A percentile compares a stretch with the other conserved stretches of the same genome.
Evolutionary conservation across 2,113 vertebrate genomes (phyloP).

Genomic region (Trogon surrucura): DNA sequence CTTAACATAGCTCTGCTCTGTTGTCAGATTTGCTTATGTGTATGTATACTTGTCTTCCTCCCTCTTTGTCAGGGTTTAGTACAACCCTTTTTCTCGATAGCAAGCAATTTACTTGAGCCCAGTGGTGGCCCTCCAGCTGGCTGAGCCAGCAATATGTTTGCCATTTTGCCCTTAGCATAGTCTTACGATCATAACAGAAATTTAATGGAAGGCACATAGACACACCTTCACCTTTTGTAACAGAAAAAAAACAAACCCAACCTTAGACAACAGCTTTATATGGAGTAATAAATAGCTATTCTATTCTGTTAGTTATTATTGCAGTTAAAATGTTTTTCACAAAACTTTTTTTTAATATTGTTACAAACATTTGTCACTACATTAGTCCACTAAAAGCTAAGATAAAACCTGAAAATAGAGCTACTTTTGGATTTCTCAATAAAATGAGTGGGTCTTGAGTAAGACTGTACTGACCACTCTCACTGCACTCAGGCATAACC

Average conservation of each 20-base stretch:
- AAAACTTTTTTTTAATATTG: background rate
- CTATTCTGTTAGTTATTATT: background rate
- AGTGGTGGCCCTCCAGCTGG: background rate
- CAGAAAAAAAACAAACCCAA: background rate
- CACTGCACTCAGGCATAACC: background rate
- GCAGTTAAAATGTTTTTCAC: background rate
- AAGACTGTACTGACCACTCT: background rate
- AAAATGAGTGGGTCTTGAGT: background rate
- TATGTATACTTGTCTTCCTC: background rate
- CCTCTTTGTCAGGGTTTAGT: background rate
- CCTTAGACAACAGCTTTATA: background rate
- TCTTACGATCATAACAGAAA: background rate
- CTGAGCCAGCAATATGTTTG: background rate
- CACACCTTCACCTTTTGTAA: conserved; percentile 16
- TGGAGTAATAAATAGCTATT: background rate
- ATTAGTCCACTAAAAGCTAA: background rate
- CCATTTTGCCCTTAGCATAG: background rate
- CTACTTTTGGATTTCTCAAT: background rate
- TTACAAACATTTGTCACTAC: background rate
- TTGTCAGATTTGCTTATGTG: conserved; percentile 41
- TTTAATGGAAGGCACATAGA: background rate
- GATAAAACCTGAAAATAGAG: background rate
- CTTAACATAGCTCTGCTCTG: background rate
- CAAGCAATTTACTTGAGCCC: background rate
- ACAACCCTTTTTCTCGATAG: conserved; percentile 18